Percentiles rank a stretch among this genome's conserved stretches.
Evolutionary conservation across 2,888 invertebrate species (phyloP).

Genomic region (Frankliniella fusca): DNA sequence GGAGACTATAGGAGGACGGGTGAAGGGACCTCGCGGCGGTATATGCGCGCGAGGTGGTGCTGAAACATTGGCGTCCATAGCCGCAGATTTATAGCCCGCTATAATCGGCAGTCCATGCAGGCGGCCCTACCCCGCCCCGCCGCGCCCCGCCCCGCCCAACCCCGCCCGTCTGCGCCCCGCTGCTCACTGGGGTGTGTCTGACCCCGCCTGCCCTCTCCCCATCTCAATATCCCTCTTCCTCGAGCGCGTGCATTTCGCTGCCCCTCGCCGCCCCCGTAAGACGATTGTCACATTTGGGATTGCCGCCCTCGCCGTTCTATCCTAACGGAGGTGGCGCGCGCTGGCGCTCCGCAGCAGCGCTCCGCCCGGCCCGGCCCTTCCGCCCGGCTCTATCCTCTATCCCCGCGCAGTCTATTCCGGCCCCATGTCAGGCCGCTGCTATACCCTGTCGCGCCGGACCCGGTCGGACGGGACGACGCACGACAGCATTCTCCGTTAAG

Average conservation of each 20-base stretch:
- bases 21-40: too few species aligned
- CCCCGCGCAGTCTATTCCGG: too few species aligned
- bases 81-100: slow-evolving; percentile 12
- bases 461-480: too few species aligned
- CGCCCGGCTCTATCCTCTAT: too few species aligned
- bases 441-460: too few species aligned
- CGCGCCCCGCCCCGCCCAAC: neutral
- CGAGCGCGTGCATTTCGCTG: neutral
- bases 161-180: neutral
- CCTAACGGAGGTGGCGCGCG: neutral
- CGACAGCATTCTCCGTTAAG: too few species aligned
- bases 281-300: neutral
- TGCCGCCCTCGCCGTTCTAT: neutral
- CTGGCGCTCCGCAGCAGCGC: neutral
- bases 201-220: neutral
- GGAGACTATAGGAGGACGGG: too few species aligned
- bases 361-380: too few species aligned
- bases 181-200: neutral
- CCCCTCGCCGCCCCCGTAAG: neutral
- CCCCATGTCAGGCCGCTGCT: too few species aligned
- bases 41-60: neutral
- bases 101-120: slow-evolving; percentile 24
- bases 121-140: neutral
- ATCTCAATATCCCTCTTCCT: neutral
- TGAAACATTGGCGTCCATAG: slow-evolving; percentile 17